Evolutionary conservation across 2,888 invertebrate genomes (phyloP), one percentile per base, ranked within the genome.

Genomic region (Latrodectus elegans): DNA sequence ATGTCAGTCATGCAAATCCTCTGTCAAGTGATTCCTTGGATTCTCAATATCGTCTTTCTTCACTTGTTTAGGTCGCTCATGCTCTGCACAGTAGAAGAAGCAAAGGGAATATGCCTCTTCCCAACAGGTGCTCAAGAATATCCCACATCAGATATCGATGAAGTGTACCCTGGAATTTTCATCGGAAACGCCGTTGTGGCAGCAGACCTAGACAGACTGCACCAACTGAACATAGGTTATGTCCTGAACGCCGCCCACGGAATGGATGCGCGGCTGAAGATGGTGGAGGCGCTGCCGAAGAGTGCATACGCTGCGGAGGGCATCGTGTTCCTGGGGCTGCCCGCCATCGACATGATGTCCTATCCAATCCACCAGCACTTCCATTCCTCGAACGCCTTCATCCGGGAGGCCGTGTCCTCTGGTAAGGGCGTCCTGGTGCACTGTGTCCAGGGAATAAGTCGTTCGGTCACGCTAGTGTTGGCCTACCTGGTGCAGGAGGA

Each of bases 371-470:
- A 75, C 8, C n/a, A 22, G 0, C 79, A 88, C 49, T 88, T 88
- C n/a, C 11, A 49, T 4, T 14, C 15, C 14, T 52, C 88, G 4
- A 26, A 51, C 8, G 49, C 53, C 2, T 88, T 88, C 73, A 84
- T 88, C 8, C 60, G 68, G 11, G 74, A 70, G 38, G 79, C 52
- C 11, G 52, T 88, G 38, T 14, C n/a, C 12, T 55, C 83, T 8
- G 79, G 75, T 1, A 88, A 70, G 26, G 92, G 92, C 89, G 92
- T 93, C 4, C 90, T 93, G 90, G 93, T 93, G 4, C 93, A 93
- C 89, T 93, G 93, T 89, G 91, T 92, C 68, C 91, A 92, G 90
- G 93, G 93, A 22, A 92, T 92, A 6, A 93, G 93, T 85, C 91
- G 93, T 17, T 93, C 93, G 8, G 93, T 93, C 1, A 92, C 93